Conservation (phyloP, 37 sponge, comb jelly and placozoan species). For the Lycopodina hypogea region DNA sequence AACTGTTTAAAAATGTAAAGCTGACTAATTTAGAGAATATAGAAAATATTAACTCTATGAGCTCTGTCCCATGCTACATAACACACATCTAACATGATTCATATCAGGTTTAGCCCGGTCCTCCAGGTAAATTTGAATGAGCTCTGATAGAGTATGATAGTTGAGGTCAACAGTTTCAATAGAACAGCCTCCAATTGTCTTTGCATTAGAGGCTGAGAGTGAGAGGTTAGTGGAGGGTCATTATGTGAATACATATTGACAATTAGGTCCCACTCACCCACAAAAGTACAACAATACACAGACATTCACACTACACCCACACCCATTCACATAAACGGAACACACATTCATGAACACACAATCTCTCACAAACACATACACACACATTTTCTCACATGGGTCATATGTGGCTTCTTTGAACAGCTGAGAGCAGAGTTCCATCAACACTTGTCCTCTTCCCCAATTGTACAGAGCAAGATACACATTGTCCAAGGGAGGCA, state of each 20-base stretch:
- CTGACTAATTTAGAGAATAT: too few species aligned
- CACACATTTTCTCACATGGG: conserved; percentile 14
- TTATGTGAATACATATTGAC: neutral
- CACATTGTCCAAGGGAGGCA: conserved; percentile 29
- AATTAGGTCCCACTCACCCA: too few species aligned
- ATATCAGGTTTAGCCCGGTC: conserved; percentile 3
- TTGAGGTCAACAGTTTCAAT: conserved; percentile 45
- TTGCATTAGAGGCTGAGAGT: conserved; percentile 4
- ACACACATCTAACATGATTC: conserved; percentile 5
- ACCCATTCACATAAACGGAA: too few species aligned
- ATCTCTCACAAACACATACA: too few species aligned
- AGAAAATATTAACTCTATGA: too few species aligned
- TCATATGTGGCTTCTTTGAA: conserved; percentile 31
- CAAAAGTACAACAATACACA: too few species aligned
- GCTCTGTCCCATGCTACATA: too few species aligned
- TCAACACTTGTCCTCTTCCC: conserved; percentile 10
- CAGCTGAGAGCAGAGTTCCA: conserved; percentile 32
- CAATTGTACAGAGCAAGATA: conserved; percentile 38
- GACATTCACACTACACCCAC: too few species aligned
- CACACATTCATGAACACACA: too few species aligned
- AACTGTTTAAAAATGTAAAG: too few species aligned
- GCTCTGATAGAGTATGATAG: conserved; percentile 52
- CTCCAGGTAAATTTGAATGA: conserved; percentile 50
- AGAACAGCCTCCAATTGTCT: conserved; percentile 32
- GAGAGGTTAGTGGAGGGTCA: neutral